Evolutionary conservation across 2,797 vertebrate genomes (phyloP).

Genomic region (Macropus fuliginosus): DNA sequence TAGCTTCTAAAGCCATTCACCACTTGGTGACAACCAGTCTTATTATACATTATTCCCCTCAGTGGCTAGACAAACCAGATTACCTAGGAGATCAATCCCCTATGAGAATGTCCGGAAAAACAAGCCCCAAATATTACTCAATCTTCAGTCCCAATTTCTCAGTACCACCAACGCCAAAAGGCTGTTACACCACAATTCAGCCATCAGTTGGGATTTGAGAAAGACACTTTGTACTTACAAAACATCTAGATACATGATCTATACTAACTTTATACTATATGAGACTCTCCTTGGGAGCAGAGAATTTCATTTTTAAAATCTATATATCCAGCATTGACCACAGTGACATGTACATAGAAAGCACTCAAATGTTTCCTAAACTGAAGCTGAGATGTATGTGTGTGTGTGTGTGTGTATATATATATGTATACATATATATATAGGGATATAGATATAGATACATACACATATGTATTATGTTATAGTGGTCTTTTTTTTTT

Average conservation of each 20-base stretch:
- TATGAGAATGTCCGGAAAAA: not conserved
- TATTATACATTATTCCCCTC: not conserved
- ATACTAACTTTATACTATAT: too few species aligned
- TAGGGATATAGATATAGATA: too few species aligned
- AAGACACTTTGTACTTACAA: not conserved
- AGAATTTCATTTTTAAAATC: conserved; percentile 8
- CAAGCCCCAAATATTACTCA: not conserved
- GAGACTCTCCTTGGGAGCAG: conserved; percentile 41
- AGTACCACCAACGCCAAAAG: not conserved
- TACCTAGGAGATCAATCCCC: not conserved
- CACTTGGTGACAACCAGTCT: not conserved
- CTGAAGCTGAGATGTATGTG: not conserved
- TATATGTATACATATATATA: not conserved
- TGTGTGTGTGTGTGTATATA: not conserved
- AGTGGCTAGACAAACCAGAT: not conserved
- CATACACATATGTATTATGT: too few species aligned
- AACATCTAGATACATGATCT: not conserved
- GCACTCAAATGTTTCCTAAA: not conserved
- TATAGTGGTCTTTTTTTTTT: conserved; percentile 18
- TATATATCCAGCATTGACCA: not conserved
- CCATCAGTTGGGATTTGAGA: not conserved
- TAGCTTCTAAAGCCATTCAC: not conserved
- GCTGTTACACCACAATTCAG: not conserved
- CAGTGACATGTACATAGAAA: not conserved
- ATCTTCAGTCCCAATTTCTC: not conserved